phyloP scores from a whole-genome alignment of 2,113 vertebrate species.

The Setophaga kirtlandii region DNA sequence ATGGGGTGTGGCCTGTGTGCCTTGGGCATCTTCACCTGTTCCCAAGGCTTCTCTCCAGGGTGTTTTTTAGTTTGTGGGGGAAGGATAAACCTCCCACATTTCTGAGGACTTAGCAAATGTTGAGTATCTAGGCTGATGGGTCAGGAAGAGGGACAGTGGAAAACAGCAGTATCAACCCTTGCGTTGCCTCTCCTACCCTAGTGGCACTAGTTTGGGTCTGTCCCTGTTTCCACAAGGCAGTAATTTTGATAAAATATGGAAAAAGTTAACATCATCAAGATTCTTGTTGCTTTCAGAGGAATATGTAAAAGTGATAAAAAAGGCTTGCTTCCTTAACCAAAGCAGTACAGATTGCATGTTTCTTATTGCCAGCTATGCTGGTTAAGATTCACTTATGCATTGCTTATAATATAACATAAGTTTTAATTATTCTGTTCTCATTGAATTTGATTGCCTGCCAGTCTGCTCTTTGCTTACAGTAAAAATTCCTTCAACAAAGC shows the following conservation, averaged over 20 bases:
- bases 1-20: fast-evolving
- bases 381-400: neutral
- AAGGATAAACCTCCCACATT: neutral
- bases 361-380: neutral
- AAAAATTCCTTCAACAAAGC: constrained; percentile 6
- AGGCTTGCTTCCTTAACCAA: neutral
- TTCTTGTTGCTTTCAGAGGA: neutral
- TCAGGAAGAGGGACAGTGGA: neutral
- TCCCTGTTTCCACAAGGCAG: neutral
- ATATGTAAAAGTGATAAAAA: neutral
- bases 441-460: neutral
- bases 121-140: fast-evolving
- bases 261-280: neutral
- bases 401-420: neutral
- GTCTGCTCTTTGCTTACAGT: neutral
- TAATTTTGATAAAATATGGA: neutral
- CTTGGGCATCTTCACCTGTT: neutral
- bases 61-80: neutral
- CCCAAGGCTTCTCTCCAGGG: neutral
- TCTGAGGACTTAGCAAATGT: neutral
- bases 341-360: neutral
- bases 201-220: neutral
- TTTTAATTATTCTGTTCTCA: neutral
- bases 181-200: neutral
- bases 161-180: neutral